Percentiles rank a stretch among this genome's conserved stretches.
These are phyloP conservation scores for Steinernema khuongi DNA, from an alignment of 1,140 invertebrate genomes.

Conservation along the genomic window DNA sequence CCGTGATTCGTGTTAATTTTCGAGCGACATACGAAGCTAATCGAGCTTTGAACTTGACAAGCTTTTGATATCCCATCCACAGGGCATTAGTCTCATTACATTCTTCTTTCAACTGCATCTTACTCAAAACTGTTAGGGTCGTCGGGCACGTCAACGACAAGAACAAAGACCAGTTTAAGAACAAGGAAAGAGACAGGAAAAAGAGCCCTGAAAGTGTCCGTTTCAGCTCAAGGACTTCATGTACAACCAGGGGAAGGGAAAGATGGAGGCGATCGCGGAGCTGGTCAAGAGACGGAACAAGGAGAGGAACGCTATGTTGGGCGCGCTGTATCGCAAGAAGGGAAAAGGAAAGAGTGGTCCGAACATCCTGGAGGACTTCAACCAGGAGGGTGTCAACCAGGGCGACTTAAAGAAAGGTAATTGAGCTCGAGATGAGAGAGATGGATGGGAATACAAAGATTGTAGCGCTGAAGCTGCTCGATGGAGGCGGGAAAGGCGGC, in stretches of 20 bases:
- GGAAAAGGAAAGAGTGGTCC: constrained; percentile 58
- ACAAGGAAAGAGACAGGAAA: too few species aligned
- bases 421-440: constrained; percentile 12
- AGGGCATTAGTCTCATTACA: too few species aligned
- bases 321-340: constrained; percentile 56
- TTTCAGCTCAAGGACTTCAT: constrained; percentile 36
- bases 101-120: too few species aligned
- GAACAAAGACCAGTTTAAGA: too few species aligned
- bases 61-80: too few species aligned
- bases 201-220: background rate
- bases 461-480: constrained; percentile 52
- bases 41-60: too few species aligned
- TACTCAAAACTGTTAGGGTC: too few species aligned
- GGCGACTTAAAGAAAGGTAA: constrained; percentile 57
- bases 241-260: constrained; percentile 57
- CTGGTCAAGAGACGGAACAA: constrained; percentile 56
- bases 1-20: too few species aligned
- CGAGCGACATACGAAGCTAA: too few species aligned
- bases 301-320: constrained; percentile 52
- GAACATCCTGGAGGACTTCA: constrained; percentile 58
- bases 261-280: constrained; percentile 54
- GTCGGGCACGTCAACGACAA: too few species aligned
- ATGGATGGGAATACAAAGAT: background rate
- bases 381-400: constrained; percentile 53
- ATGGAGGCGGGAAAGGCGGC: constrained; percentile 63